A percentile compares a stretch with the other conserved stretches of the same genome.
Evolutionary conservation across 2,113 vertebrate species (phyloP).

Genomic region (Cyprinodon variegatus): DNA sequence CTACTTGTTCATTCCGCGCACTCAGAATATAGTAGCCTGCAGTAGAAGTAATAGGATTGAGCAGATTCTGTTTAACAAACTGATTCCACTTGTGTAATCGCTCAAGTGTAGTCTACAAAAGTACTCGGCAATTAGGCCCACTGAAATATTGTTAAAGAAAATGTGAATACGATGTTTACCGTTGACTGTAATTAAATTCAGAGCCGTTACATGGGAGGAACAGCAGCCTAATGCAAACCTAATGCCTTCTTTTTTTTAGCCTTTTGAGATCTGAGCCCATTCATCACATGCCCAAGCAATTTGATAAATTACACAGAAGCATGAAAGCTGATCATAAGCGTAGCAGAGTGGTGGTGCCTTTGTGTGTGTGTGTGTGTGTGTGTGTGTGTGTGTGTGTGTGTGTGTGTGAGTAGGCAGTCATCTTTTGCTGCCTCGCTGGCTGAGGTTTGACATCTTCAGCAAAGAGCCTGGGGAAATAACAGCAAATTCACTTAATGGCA

Average conservation of each 20-base stretch:
- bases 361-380: constrained; percentile 27
- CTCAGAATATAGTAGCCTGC: constrained; percentile 34
- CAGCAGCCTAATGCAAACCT: constrained; percentile 59
- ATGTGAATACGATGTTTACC: constrained; percentile 64
- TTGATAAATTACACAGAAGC: constrained; percentile 75
- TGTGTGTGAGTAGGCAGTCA: constrained; percentile 68
- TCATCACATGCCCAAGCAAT: constrained; percentile 72
- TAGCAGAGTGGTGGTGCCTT: constrained; percentile 39
- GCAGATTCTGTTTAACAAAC: constrained; percentile 53
- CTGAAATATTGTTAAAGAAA: constrained; percentile 57
- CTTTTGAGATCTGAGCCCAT: constrained; percentile 64
- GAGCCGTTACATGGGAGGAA: constrained; percentile 53
- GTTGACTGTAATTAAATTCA: constrained; percentile 66
- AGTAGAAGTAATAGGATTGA: constrained; percentile 56
- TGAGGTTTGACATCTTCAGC: constrained; percentile 79
- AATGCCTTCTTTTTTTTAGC: constrained; percentile 37
- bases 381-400: constrained; percentile 45
- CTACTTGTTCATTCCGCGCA: constrained; percentile 43
- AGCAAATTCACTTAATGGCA: constrained; percentile 79
- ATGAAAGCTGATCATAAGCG: constrained; percentile 70
- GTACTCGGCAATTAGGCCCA: constrained; percentile 60
- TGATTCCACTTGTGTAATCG: constrained; percentile 51
- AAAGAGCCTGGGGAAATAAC: constrained; percentile 80
- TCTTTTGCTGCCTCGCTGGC: constrained; percentile 71
- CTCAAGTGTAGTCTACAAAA: constrained; percentile 58